Conservation (phyloP, 1,140 invertebrate genomes). For the Drosophila virilis region DNA sequence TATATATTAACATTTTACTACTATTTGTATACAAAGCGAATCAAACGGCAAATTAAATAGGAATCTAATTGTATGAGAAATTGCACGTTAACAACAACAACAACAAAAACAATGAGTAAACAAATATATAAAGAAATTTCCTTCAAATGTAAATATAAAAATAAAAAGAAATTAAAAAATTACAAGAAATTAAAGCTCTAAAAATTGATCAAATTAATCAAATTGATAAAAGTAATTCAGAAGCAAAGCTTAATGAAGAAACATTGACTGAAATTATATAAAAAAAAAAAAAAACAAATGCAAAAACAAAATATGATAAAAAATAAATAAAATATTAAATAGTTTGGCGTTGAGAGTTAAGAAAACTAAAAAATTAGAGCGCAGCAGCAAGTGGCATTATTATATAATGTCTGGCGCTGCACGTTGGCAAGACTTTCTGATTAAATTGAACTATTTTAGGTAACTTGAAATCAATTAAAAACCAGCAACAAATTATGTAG, state of each 20-base stretch:
- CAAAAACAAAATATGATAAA: constrained; percentile 23
- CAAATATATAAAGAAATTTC: constrained; percentile 4
- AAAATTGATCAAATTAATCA: constrained; percentile 61
- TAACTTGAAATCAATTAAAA: constrained; percentile 74
- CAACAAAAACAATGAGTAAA: constrained; percentile 2
- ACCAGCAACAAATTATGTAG: constrained; percentile 49
- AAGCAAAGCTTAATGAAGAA: constrained; percentile 80
- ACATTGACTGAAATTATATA: constrained; percentile 71
- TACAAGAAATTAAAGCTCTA: constrained; percentile 55
- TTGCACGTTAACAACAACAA: background rate
- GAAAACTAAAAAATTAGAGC: constrained; percentile 52
- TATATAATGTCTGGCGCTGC: constrained; percentile 62
- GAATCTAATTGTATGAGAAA: background rate
- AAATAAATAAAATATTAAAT: constrained; percentile 40
- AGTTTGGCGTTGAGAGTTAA: constrained; percentile 35
- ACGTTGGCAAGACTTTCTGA: constrained; percentile 73
- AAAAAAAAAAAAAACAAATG: constrained; percentile 4
- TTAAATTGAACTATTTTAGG: constrained; percentile 68
- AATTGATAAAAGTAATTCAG: constrained; percentile 50
- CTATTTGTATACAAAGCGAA: constrained; percentile 39
- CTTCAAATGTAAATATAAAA: constrained; percentile 43
- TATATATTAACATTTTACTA: constrained; percentile 46
- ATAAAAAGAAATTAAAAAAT: constrained; percentile 26
- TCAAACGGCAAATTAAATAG: constrained; percentile 32
- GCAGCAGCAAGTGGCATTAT: constrained; percentile 52